A percentile compares a stretch with the other conserved stretches of the same genome.
Conservation (phyloP, 2,113 vertebrate genomes). For the Anas platyrhynchos region DNA sequence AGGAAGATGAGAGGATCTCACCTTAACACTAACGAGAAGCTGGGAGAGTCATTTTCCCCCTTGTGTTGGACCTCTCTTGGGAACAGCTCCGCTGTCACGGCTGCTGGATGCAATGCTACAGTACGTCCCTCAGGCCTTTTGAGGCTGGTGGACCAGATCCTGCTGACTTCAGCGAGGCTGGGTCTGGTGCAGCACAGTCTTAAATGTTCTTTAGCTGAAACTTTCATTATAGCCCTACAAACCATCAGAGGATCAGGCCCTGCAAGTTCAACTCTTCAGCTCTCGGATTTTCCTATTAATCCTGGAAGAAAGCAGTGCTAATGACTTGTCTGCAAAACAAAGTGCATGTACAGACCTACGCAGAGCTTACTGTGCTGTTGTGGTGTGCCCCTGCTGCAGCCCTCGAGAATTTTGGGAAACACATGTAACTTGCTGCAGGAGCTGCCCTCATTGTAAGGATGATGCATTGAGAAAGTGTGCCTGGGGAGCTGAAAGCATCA, state of each 20-base stretch:
- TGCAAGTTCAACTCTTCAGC: not conserved
- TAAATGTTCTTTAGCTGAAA: not conserved
- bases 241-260: not conserved
- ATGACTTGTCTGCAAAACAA: not conserved
- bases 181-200: not conserved
- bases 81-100: not conserved
- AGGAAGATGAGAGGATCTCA: not conserved
- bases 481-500: not conserved
- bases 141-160: not conserved
- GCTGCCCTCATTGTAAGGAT: not conserved
- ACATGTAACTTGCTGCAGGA: not conserved
- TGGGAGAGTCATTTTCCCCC: not conserved
- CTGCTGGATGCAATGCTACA: not conserved
- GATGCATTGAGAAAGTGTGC: not conserved
- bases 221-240: not conserved
- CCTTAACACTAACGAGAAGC: not conserved
- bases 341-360: not conserved
- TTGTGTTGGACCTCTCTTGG: not conserved
- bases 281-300: constrained; percentile 23
- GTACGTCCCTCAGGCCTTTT: not conserved
- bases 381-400: not conserved
- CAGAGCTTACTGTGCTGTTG: not conserved
- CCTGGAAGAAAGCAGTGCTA: constrained; percentile 36
- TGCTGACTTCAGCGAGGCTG: not conserved
- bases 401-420: not conserved